Evolutionary conservation across 2,113 vertebrate species (phyloP).

Genomic region (Hippopotamus amphibius): DNA sequence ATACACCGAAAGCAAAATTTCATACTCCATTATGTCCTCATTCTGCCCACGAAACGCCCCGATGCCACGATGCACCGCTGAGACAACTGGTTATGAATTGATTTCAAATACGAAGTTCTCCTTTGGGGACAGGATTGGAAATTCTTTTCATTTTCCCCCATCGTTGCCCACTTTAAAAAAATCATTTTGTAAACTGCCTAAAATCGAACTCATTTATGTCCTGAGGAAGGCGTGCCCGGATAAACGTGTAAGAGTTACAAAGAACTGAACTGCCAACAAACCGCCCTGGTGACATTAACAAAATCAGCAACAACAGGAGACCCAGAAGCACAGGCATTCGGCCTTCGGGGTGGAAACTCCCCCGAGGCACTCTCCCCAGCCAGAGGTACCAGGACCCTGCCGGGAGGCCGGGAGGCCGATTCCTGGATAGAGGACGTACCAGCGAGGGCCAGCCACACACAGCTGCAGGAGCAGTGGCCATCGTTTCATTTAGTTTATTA

Average conservation of each 20-base stretch:
- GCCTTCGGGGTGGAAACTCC: not conserved
- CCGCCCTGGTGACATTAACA: not conserved
- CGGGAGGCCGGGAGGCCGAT: not conserved
- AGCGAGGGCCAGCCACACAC: conserved; percentile 57
- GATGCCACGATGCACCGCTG: not conserved
- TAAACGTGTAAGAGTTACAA: not conserved
- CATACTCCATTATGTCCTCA: not conserved
- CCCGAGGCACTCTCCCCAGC: not conserved
- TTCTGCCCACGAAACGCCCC: not conserved
- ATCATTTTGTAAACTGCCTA: not conserved
- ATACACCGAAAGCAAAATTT: conserved; percentile 14
- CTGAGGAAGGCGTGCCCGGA: conserved; percentile 50
- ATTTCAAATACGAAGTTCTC: conserved; percentile 61
- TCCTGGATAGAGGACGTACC: not conserved
- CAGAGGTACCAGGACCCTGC: not conserved
- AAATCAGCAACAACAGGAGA: not conserved
- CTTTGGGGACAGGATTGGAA: conserved; percentile 54
- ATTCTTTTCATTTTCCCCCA: conserved; percentile 25
- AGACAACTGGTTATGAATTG: conserved; percentile 35
- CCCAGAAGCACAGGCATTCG: not conserved
- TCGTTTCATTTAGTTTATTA: conserved; percentile 99
- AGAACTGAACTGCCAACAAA: not conserved
- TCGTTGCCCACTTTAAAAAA: conserved; percentile 40
- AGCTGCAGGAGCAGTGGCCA: conserved; percentile 71
- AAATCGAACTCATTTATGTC: conserved; percentile 59